Evolutionary conservation across 2,113 vertebrate species (phyloP), one percentile per base, ranked within the genome.

Genomic region (Mus spicilegus): DNA sequence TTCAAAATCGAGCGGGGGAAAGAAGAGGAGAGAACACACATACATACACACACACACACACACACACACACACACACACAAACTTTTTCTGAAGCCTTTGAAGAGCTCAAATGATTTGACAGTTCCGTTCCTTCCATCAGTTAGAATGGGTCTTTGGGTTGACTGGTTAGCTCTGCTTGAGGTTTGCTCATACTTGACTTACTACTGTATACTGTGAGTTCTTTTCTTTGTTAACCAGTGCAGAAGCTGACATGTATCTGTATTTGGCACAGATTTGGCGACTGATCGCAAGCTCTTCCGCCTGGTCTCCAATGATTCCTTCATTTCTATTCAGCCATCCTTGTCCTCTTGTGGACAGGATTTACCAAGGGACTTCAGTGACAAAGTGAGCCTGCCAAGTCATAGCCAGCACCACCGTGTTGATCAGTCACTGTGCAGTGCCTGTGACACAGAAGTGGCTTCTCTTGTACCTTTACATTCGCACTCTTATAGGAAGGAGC

Each of bases 311-410:
- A 99, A 99, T 58, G 99, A 99, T 98, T 99, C 99, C 36, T 99
- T 99, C 98, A 99, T 99, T 96, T 99, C 99, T 97, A 98, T 99
- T 98, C 99, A 99, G 98, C 99, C 99, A 24, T 99, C 99, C 0
- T 99, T 99, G 93, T 99, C 99, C 84, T 98, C 99, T 97, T 99
- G 99, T 97, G 99, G 99, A 96, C 99, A 99, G 58, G 99, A 99
- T 98, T 98, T 99, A 93, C 98, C 98, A 96, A 98, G 99, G 96
- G 99, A 99, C 97, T 97, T 96, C 67, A 98, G 97, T 90, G 99
- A 99, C 97, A 99, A 98, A 98, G 98, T 97, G 87, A 99, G 99
- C 77, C 97, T 97, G 76, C 96, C 98, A 70, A 99, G 98, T 97
- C 99, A 98, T 96, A 99, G 99, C 89, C 98, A 98, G 97, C 99